A percentile compares a stretch with the other conserved stretches of the same genome.
Evolutionary conservation across 2,113 vertebrate genomes (phyloP).

Genomic region (Callaeas wilsoni): DNA sequence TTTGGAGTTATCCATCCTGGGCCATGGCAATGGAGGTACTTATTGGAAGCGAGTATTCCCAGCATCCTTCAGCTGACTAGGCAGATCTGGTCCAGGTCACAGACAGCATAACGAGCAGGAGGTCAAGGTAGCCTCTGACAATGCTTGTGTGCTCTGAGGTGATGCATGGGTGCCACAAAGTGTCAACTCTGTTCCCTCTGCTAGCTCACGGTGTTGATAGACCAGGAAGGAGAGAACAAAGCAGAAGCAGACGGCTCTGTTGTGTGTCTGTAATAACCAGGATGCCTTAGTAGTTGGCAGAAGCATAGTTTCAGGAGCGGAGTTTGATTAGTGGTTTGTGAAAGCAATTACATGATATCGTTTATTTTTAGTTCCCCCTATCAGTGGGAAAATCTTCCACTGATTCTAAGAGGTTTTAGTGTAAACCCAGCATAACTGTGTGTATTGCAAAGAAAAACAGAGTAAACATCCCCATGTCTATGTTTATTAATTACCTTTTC

Average conservation of each 20-base stretch:
- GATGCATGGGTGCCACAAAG: neutral
- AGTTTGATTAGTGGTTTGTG: neutral
- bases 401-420: neutral
- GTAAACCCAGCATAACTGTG: neutral
- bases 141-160: neutral
- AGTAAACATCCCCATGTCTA: neutral
- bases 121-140: neutral
- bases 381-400: neutral
- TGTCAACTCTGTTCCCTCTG: neutral
- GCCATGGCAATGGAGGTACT: neutral
- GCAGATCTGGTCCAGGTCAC: neutral
- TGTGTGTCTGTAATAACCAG: neutral
- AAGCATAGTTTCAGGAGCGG: neutral
- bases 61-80: rapidly evolving
- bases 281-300: neutral
- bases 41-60: neutral
- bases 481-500: neutral
- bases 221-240: neutral
- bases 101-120: neutral
- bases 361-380: neutral
- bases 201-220: rapidly evolving
- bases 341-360: neutral
- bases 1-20: neutral
- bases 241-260: neutral
- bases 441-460: neutral